Conservation (phyloP, 2,797 vertebrate genomes). For the Schizopygopsis malacanthus region DNA sequence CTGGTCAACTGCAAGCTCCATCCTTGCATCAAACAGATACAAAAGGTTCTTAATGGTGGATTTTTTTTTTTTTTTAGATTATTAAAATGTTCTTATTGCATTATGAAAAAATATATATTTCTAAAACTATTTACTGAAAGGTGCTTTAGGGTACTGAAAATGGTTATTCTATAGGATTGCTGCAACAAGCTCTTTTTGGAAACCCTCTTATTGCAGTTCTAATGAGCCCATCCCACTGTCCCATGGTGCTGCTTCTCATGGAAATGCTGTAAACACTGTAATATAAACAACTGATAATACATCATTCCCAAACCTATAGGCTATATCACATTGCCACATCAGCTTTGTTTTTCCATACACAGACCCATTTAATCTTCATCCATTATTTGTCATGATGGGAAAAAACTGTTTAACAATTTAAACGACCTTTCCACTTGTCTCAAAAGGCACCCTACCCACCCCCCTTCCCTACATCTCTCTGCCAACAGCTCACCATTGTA, state of each 20-base stretch:
- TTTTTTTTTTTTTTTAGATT: too few relatives aligned
- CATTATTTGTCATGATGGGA: slow-evolving; percentile 58
- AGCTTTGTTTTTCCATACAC: slow-evolving; percentile 36
- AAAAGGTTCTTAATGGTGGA: neutral
- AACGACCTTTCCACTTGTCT: slow-evolving; percentile 72
- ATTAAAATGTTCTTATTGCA: too few relatives aligned
- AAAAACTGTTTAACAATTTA: slow-evolving; percentile 67
- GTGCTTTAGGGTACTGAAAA: neutral
- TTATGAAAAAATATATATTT: neutral
- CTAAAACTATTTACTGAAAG: neutral
- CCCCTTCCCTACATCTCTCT: slow-evolving; percentile 45
- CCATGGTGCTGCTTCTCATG: neutral
- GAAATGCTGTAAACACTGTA: slow-evolving; percentile 17
- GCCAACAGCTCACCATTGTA: slow-evolving; percentile 45
- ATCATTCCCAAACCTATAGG: neutral
- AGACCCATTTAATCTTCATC: slow-evolving; percentile 52
- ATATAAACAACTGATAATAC: slow-evolving; percentile 2
- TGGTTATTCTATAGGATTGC: neutral
- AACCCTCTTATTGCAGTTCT: neutral
- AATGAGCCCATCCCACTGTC: neutral
- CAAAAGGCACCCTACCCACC: slow-evolving; percentile 64
- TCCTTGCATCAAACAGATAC: neutral
- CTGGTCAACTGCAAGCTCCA: neutral
- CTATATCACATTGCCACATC: neutral
- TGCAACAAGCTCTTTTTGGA: neutral